Base-by-base conservation (phyloP, 2,113 vertebrate genomes). In the Ariopsis seemanni region DNA sequence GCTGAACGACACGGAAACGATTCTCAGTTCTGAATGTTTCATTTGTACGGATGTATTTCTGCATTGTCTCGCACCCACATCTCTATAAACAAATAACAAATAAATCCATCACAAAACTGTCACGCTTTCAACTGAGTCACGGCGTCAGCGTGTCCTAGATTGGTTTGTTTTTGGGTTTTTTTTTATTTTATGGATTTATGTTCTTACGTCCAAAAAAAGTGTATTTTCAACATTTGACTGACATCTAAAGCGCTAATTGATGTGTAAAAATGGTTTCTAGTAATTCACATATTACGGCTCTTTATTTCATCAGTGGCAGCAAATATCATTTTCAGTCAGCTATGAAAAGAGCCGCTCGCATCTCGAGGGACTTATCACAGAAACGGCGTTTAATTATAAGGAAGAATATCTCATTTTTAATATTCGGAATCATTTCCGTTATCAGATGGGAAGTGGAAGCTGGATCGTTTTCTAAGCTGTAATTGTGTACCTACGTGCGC, bases 381-480 rank as follows among this genome's bases (percentile, higher is more conserved):
- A 91, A 93, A 89, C 71, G 69, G 84, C 87, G 88, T 94, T 92
- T 90, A 86, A 92, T 94, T 93, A 92, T 88, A 91, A 91, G 88
- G 85, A 85, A 92, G 80, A 92, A 90, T 84, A 87, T 92, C 92
- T 91, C 50, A 88, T 92, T 94, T 93, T 89, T 91, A 88, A 77
- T 88, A 84, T 65, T 88, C 86, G 86, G 85, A 92, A 94, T 90
- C 90, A 90, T 92, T 92, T 91, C 81, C 90, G 90, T 87, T 92
- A 91, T 94, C 92, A 93, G 87, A 90, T 91, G 60, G 80, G 67
- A 75, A 86, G 85, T 79, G 72, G 87, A 82, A 88, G 85, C 90
- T 77, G 60, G 87, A 81, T 75, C 75, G 60, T 89, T 90, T 90
- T 86, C 82, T 83, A 87, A 89, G 82, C 84, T 55, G 81, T 75